These are phyloP conservation scores for Lagocephalus sceleratus DNA, from an alignment of 2,797 vertebrate species.

Conservation along the genomic window DNA sequence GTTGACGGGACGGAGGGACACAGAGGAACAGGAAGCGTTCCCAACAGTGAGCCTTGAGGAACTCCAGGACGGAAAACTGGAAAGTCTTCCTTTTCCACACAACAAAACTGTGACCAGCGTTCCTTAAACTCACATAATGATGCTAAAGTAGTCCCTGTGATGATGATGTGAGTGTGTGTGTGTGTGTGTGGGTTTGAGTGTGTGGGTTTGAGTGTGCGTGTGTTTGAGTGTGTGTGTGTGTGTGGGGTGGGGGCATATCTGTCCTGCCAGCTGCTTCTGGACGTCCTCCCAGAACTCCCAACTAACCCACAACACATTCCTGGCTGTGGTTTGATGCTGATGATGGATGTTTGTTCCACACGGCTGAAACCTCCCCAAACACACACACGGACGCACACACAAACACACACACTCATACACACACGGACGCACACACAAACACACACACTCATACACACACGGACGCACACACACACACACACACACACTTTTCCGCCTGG, in stretches of 20 bases:
- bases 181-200: too few relatives aligned
- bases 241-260: neutral
- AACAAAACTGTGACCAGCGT: neutral
- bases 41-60: too few relatives aligned
- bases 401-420: neutral
- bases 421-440: too few relatives aligned
- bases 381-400: neutral
- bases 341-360: conserved; percentile 20
- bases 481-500: conserved; percentile 33
- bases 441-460: too few relatives aligned
- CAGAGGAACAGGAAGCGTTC: too few relatives aligned
- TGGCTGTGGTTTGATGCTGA: neutral
- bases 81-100: too few relatives aligned
- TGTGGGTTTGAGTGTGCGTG: neutral
- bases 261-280: neutral
- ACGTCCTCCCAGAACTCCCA: conserved; percentile 3
- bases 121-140: neutral
- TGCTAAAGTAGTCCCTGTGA: too few relatives aligned
- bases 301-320: neutral
- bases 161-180: too few relatives aligned
- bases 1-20: too few relatives aligned
- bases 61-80: too few relatives aligned
- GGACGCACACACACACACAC: neutral
- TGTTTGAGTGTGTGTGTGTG: neutral
- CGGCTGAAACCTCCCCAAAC: neutral